phyloP scores from a whole-genome alignment of 2,113 vertebrate species.

The Toxotes jaculatrix region DNA sequence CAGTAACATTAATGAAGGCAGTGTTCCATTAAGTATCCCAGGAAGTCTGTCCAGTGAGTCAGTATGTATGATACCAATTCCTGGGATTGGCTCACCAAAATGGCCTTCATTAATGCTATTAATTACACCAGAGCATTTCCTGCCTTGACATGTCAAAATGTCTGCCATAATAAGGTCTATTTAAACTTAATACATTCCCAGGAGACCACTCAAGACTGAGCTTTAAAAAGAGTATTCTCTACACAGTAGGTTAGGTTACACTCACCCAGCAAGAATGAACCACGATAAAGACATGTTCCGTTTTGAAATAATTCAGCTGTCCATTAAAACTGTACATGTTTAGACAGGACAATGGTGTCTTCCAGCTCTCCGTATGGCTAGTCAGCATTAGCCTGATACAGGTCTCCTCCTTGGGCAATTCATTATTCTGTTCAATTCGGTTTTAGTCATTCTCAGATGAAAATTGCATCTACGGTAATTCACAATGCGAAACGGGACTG shows the following conservation, averaged over 20 bases:
- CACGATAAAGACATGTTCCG: too few relatives aligned
- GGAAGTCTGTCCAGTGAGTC: not conserved
- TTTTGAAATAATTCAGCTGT: not conserved
- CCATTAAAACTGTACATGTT: not conserved
- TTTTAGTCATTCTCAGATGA: not conserved
- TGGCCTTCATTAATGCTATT: not conserved
- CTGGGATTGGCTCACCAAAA: not conserved
- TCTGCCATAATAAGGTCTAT: slow-evolving; percentile 3
- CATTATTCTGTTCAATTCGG: not conserved
- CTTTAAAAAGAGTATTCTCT: not conserved
- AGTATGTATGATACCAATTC: not conserved
- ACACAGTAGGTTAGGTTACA: not conserved
- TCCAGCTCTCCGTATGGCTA: not conserved
- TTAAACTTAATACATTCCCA: slow-evolving; percentile 6
- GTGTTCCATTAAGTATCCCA: too few relatives aligned
- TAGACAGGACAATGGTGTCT: not conserved
- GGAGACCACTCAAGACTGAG: not conserved
- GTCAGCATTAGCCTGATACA: not conserved
- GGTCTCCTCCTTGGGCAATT: not conserved
- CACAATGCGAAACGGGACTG: too few relatives aligned
- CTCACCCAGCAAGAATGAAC: not conserved
- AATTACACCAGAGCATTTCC: not conserved
- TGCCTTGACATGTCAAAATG: not conserved
- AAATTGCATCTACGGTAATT: too few relatives aligned
- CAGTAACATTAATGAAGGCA: not conserved